Evolutionary conservation across 2,888 invertebrate genomes (phyloP).

Genomic region (Sepiola atlantica): DNA sequence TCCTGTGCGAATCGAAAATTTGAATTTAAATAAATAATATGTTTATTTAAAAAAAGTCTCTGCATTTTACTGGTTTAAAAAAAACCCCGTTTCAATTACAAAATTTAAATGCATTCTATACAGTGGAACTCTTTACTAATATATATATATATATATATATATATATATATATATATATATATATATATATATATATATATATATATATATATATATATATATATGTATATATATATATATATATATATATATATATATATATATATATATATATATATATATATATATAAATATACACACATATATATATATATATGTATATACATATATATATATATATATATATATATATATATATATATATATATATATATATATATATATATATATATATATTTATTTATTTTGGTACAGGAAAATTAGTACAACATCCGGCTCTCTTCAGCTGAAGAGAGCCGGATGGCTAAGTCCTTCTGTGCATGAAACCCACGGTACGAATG

Average conservation of each 20-base stretch:
- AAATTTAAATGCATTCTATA: too few relatives aligned
- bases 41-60: too few relatives aligned
- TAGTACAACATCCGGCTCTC: too few relatives aligned
- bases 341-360: not conserved
- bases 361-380: not conserved
- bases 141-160: not conserved
- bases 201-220: not conserved
- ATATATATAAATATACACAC: not conserved
- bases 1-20: too few relatives aligned
- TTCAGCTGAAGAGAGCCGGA: not conserved
- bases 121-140: not conserved
- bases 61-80: too few relatives aligned
- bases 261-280: not conserved
- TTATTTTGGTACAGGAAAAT: too few relatives aligned
- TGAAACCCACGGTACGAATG: not conserved
- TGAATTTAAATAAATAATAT: too few relatives aligned
- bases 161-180: not conserved
- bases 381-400: conserved; percentile 33
- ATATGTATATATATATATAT: not conserved
- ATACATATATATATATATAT: not conserved
- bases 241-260: not conserved
- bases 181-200: not conserved
- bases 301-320: not conserved
- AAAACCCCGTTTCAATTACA: too few relatives aligned
- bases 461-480: not conserved